These are phyloP conservation scores for Psettodes erumei DNA, from an alignment of 2,113 vertebrate genomes.

Conservation along the genomic window DNA sequence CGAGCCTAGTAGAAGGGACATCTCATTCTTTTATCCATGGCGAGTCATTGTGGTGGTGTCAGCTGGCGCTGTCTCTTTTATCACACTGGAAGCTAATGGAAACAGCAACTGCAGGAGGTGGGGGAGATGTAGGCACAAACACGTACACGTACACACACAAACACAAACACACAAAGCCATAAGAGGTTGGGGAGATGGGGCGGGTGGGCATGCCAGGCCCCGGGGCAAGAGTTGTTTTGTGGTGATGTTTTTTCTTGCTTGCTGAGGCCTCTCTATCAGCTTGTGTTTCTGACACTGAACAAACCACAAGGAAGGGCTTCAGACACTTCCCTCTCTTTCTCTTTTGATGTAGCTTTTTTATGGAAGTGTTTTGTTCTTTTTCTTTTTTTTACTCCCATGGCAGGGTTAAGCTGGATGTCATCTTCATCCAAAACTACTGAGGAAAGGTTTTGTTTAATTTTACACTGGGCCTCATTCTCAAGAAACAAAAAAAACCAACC, in stretches of 20 bases:
- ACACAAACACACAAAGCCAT: slow-evolving; percentile 43
- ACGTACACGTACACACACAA: slow-evolving; percentile 32
- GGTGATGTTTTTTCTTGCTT: slow-evolving; percentile 70
- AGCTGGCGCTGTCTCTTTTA: slow-evolving; percentile 83
- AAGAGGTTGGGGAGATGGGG: slow-evolving; percentile 73
- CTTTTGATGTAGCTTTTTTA: slow-evolving; percentile 33
- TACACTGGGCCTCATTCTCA: slow-evolving; percentile 43
- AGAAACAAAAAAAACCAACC: too few relatives aligned
- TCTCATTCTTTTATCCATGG: slow-evolving; percentile 79
- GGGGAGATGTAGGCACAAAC: slow-evolving; percentile 33
- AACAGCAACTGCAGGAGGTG: slow-evolving; percentile 74
- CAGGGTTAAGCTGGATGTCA: slow-evolving; percentile 28
- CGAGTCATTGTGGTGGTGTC: slow-evolving; percentile 82
- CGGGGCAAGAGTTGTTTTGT: slow-evolving; percentile 70
- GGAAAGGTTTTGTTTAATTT: slow-evolving; percentile 44
- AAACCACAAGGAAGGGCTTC: slow-evolving; percentile 48
- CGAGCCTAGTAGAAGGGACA: slow-evolving; percentile 74
- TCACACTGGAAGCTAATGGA: slow-evolving; percentile 83
- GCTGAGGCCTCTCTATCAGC: slow-evolving; percentile 59
- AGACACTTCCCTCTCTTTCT: slow-evolving; percentile 27
- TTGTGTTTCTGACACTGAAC: slow-evolving; percentile 65
- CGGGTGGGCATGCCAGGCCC: slow-evolving; percentile 63
- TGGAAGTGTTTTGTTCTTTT: slow-evolving; percentile 10
- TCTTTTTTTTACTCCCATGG: not conserved
- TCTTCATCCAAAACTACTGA: slow-evolving; percentile 25